Evolutionary conservation across 2,113 vertebrate genomes (phyloP), one percentile per base, ranked within the genome.

Genomic region (Varanus komodoensis): DNA sequence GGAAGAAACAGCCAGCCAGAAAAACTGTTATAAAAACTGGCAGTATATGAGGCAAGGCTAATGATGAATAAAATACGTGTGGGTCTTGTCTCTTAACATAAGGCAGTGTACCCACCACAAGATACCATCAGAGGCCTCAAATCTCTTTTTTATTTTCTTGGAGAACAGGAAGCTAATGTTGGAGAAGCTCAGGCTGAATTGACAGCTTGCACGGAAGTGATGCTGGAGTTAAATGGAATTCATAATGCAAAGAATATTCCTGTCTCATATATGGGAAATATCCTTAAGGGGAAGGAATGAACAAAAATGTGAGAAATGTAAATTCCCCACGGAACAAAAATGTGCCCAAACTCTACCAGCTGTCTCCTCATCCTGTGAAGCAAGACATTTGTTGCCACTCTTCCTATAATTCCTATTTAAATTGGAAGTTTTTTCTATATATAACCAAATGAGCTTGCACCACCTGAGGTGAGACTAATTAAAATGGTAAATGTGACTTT

Each of bases 401-500:
- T 27, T 89, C 79, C 79, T 80, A 38, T 54, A 44, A 86, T 80
- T 86, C 83, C 64, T 71, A 23, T 85, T 90, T 71, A 68, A 90
- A 86, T 21, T 80, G 64, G 67, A 34, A 44, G 44, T 12, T 54
- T 57, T 87, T 69, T 57, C 6, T 69, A 38, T 61, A 89, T 54
- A 50, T 88, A 44, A 85, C 80, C 50, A 86, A 85, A 90, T 71
- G 84, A 86, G 83, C 75, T 79, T 71, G 67, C 27, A 27, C 83
- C 75, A 89, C 83, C 75, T 86, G 89, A 90, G n/a, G 82, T 85
- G 75, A 90, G 75, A 80, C 75, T 90, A 80, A 90, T 90, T 90
- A 90, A 90, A 86, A 90, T 86, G 84, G 80, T 90, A 90, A 90
- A 90, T 80, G 89, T 86, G 83, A 90, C n/a, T 44, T 86, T 86